These are phyloP conservation scores for Paralinhomoeus sp. DNA, from an alignment of 2,888 invertebrate genomes.

Conservation along the genomic window DNA sequence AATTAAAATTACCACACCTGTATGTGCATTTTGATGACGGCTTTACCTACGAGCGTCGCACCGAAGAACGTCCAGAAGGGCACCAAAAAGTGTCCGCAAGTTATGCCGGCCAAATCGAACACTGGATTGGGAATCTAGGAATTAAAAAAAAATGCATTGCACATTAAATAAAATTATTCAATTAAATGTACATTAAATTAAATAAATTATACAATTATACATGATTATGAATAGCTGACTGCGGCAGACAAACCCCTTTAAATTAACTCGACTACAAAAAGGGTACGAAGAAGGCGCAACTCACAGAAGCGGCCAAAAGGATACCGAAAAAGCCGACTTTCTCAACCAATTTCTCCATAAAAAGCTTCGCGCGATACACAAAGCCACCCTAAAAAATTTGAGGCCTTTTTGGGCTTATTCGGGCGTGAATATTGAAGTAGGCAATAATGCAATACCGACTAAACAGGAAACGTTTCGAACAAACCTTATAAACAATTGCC, in stretches of 20 bases:
- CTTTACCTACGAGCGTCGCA: conserved; percentile 61
- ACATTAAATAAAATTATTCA: background rate
- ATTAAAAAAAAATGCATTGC: background rate
- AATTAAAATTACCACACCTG: conserved; percentile 15
- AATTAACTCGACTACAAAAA: background rate
- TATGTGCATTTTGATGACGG: conserved; percentile 23
- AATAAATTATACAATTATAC: too few relatives aligned
- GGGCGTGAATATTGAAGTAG: too few relatives aligned
- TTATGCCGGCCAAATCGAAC: conserved; percentile 92
- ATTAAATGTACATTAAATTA: too few relatives aligned
- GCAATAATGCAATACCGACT: too few relatives aligned
- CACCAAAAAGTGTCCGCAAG: conserved; percentile 91
- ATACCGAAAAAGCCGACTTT: conserved; percentile 86
- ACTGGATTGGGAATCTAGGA: conserved; percentile 78
- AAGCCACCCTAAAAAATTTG: too few relatives aligned
- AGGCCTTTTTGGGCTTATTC: too few relatives aligned
- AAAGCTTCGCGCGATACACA: conserved; percentile 14
- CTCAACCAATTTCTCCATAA: conserved; percentile 44
- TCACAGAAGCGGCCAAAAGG: conserved; percentile 72
- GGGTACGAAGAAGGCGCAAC: conserved; percentile 19
- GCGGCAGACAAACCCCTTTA: background rate
- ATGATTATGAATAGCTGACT: background rate
- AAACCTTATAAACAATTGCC: too few relatives aligned
- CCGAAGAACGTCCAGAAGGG: conserved; percentile 99
- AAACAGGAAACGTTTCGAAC: too few relatives aligned